phyloP scores from a whole-genome alignment of 2,888 invertebrate genomes.

The Polydesmus complanatus region DNA sequence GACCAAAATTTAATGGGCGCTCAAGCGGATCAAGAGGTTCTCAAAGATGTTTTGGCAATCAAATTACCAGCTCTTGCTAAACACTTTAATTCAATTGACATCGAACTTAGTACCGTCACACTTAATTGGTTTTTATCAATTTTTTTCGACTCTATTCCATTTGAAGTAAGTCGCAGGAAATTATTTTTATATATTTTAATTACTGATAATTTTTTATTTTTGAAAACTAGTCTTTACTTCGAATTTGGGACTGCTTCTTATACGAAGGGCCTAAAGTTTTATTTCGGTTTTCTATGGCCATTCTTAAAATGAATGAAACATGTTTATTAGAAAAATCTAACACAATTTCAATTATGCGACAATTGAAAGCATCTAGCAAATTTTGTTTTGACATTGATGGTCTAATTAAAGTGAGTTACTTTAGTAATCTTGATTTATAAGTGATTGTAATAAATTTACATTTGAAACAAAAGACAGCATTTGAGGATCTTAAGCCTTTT shows the following conservation, averaged over 20 bases:
- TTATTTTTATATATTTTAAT: neutral
- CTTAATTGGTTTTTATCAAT: slow-evolving; percentile 41
- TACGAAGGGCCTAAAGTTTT: slow-evolving; percentile 41
- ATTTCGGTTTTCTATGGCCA: slow-evolving; percentile 37
- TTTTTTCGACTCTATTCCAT: slow-evolving; percentile 40
- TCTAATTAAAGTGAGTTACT: slow-evolving; percentile 31
- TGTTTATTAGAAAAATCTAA: slow-evolving; percentile 33
- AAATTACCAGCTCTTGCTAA: slow-evolving; percentile 33
- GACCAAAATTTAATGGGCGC: slow-evolving; percentile 38
- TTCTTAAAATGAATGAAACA: slow-evolving; percentile 34
- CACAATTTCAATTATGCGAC: slow-evolving; percentile 38
- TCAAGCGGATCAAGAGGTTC: slow-evolving; percentile 38
- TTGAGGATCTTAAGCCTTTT: slow-evolving; percentile 36
- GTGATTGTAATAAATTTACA: neutral
- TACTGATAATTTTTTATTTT: slow-evolving; percentile 1
- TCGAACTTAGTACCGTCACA: slow-evolving; percentile 39
- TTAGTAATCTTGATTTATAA: neutral
- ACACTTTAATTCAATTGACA: slow-evolving; percentile 36
- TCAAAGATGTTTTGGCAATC: slow-evolving; percentile 35
- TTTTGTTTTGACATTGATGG: slow-evolving; percentile 38
- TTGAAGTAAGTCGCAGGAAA: slow-evolving; percentile 30
- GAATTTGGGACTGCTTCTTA: slow-evolving; percentile 43
- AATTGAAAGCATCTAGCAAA: slow-evolving; percentile 36
- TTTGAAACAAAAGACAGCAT: slow-evolving; percentile 31
- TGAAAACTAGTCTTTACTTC: slow-evolving; percentile 33